Evolutionary conservation across 2,888 invertebrate species (phyloP), one percentile per base, ranked within the genome.

Genomic region (Apodemia duryi): DNA sequence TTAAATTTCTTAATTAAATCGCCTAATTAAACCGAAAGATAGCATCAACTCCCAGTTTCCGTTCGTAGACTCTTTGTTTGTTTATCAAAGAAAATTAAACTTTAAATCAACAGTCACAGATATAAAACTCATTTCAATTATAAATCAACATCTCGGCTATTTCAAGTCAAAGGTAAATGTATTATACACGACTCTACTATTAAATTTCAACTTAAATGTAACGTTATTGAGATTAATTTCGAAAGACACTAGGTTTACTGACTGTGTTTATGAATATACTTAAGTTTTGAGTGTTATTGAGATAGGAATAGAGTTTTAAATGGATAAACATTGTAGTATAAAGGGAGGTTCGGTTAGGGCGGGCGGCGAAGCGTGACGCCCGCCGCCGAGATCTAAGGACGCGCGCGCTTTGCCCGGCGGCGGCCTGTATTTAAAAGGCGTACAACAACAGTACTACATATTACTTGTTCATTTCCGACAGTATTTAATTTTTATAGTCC

Each of bases 341-440:
- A 64, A 67, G 68, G 87, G 87, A 86, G 87, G 81, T 78, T 73
- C 83, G 81, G 85, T 84, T 86, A 85, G 81, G 77, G 82, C 68
- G 63, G 72, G 81, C 85, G 82, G 83, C 77, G 87, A 82, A 69
- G 84, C 89, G 86, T 78, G 81, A 82, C 90, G 91, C 88, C 91
- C 91, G 87, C 91, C 90, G 87, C 79, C 68, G 88, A 91, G 91
- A 91, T 90, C 88, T 77, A 72, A 87, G 76, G 79, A 79, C 76
- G 75, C 54, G 75, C 54, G 67, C 63, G 66, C 62, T 62, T 13
- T 54, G 54, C 54, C 10, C 54, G 21, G 32, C 29, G 60, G 35
- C 28, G 51, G 51, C 11, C 10, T 32, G 72, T 84, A 85, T 84
- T 85, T 86, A 82, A 85, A 85, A 73, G 74, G 73, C 72, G 72